phyloP scores from a whole-genome alignment of 2,797 vertebrate genomes.

The Psittacula echo region DNA sequence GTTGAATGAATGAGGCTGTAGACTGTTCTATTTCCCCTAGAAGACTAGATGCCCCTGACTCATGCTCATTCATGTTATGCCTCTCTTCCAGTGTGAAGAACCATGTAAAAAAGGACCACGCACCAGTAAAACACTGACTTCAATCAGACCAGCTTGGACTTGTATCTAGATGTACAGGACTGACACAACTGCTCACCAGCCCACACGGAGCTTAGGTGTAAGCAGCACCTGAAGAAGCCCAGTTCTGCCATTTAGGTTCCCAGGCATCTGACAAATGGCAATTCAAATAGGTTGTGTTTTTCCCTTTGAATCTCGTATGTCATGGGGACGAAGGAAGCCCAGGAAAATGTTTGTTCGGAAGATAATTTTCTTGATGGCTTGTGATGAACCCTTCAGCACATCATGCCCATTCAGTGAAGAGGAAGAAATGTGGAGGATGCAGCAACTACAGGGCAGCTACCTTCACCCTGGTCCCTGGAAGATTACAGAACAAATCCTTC shows the following conservation, averaged over 20 bases:
- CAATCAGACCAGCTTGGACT: not conserved
- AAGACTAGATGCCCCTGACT: not conserved
- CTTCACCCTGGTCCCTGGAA: not conserved
- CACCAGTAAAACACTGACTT: not conserved
- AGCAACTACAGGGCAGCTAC: not conserved
- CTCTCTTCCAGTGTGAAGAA: not conserved
- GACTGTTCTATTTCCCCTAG: not conserved
- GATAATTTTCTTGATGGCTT: not conserved
- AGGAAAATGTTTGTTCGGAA: not conserved
- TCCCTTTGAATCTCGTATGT: not conserved
- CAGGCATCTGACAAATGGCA: not conserved
- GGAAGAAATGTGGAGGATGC: not conserved
- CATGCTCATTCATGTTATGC: accelerated
- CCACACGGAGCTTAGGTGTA: not conserved
- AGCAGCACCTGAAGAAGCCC: not conserved
- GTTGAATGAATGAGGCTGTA: not conserved
- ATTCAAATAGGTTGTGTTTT: not conserved
- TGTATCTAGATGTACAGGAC: not conserved
- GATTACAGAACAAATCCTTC: not conserved
- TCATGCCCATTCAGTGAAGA: accelerated
- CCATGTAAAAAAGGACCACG: not conserved
- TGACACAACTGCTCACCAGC: not conserved
- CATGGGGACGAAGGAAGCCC: not conserved
- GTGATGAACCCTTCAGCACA: not conserved
- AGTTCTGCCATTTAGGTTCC: not conserved